Evolutionary conservation across 2,797 vertebrate species (phyloP).

Genomic region (Phalloptychus januarius): DNA sequence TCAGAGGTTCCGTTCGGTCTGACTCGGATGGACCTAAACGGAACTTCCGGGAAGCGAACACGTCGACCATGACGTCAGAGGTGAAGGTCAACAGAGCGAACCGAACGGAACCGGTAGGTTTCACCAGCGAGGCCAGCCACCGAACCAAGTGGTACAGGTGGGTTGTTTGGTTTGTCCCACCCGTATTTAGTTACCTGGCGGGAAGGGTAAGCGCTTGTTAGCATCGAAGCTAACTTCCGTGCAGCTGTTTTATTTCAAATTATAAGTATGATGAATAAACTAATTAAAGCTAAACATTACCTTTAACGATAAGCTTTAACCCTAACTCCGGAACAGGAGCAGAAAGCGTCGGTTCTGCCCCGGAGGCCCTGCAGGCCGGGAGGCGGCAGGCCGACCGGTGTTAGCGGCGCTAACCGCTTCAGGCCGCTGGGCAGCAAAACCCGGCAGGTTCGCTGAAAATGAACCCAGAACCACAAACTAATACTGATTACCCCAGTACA

Average conservation of each 20-base stretch:
- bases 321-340: background rate
- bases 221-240: background rate
- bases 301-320: background rate
- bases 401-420: background rate
- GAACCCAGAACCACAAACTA: background rate
- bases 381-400: background rate
- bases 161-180: background rate
- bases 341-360: background rate
- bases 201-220: background rate
- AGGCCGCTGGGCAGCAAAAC: background rate
- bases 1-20: background rate
- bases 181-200: background rate
- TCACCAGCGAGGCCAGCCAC: background rate
- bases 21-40: background rate
- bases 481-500: background rate
- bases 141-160: background rate
- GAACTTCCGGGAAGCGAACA: background rate
- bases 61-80: background rate
- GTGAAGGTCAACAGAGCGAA: background rate
- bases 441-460: background rate
- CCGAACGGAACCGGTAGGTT: background rate
- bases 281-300: background rate
- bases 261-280: background rate
- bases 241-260: background rate
- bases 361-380: background rate